phyloP scores from a whole-genome alignment of 1,140 invertebrate genomes.

The Lucilia cuprina region DNA sequence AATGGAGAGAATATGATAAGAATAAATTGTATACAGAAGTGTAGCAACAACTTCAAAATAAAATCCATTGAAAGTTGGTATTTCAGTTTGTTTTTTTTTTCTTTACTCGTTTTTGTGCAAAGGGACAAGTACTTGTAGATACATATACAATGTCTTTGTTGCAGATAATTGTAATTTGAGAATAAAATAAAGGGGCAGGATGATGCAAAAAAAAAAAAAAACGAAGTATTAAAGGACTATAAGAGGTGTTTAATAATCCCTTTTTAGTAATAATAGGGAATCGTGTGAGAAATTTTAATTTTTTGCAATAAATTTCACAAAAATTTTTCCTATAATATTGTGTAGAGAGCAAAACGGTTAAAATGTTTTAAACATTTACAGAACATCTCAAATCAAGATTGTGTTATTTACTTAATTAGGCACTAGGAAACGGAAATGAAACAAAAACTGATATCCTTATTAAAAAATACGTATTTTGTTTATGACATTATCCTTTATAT shows the following conservation, averaged over 20 bases:
- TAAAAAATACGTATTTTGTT: background rate
- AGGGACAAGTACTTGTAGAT: background rate
- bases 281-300: no score
- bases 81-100: no score
- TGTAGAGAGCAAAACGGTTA: no score
- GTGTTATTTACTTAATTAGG: no score
- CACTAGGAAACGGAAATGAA: background rate
- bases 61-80: background rate
- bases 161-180: constrained; percentile 9
- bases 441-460: background rate
- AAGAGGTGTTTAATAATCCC: no score
- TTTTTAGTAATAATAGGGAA: no score
- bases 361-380: no score
- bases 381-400: no score
- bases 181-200: background rate
- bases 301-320: no score
- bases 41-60: background rate
- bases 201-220: background rate
- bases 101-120: background rate
- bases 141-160: background rate
- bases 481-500: background rate
- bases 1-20: background rate
- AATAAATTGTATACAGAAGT: background rate
- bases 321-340: no score
- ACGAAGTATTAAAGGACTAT: no score